Base-by-base conservation (phyloP, 2,113 vertebrate species). In the Stigmatopora argus region DNA sequence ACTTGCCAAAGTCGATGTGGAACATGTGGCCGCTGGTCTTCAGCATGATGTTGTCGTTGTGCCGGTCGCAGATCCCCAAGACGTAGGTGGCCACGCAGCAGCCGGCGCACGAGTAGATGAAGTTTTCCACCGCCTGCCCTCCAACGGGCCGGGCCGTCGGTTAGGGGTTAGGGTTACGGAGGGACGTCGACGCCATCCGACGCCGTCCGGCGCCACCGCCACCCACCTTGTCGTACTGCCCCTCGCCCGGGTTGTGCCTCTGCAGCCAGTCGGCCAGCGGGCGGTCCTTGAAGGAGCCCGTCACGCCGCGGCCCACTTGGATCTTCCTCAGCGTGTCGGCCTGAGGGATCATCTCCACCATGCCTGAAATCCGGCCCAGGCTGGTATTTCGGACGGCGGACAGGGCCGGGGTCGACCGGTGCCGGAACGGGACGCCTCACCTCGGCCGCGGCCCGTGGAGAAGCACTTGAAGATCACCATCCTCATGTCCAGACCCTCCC, bases 1-100 rank as follows among this genome's bases (percentile, higher is more conserved):
- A 99, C 80, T 96, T 92, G 38, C 97, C 96, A 0, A 99, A 99
- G 85, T 99, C 97, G 13, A 99, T 98, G 86, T 99, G 97, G 83
- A 99, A 99, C 96, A 99, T 98, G 88, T 98, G 96, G 8, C 97
- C 97, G 0, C 94, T 97, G 72, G 94, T 96, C 87, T 96, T 97
- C 68, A 99, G 91, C 97, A 99, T 98, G 89, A 99, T 98, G 88
- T 99, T 99, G 92, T 99, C 97, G 0, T 98, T 99, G 85, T 99
- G 97, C 23, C 97, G 90, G 82, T 99, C 97, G 0, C 97, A 99
- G 86, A 99, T 98, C 53, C 97, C 97, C 85, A 99, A 83, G 65
- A 99, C 92, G 0, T 99, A 98, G 0, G 97, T 99, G 60, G 97
- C 96, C 78, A 99, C 97, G 0, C 97, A 99, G 88, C 97, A 98